phyloP scores from a whole-genome alignment of 30 jellyfish, hydroid and myxozoan species.

The Cassiopea xamachana region DNA sequence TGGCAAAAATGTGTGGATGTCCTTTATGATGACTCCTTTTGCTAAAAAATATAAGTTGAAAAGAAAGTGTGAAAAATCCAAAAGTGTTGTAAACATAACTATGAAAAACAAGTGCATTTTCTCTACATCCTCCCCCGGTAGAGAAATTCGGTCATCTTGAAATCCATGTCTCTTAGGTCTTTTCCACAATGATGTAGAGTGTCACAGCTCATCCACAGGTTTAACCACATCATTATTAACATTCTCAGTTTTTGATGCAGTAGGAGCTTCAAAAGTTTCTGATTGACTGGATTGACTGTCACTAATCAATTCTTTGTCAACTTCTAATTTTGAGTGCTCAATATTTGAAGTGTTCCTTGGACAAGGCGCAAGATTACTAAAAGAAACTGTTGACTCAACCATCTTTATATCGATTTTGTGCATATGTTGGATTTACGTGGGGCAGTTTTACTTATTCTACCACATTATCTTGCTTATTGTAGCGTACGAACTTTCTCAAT shows the following conservation, averaged over 20 bases:
- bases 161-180: background rate
- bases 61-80: background rate
- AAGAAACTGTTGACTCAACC: conserved; percentile 84
- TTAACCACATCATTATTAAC: background rate
- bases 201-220: background rate
- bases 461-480: conserved; percentile 61
- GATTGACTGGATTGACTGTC: background rate
- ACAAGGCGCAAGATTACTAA: conserved; percentile 66
- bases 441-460: conserved; percentile 69
- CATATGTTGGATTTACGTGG: conserved; percentile 73
- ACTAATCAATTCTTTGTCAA: background rate
- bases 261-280: background rate
- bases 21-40: too few species aligned
- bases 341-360: conserved; percentile 7
- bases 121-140: conserved; percentile 4
- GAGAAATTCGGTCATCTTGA: background rate
- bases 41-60: too few species aligned
- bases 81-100: background rate
- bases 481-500: conserved; percentile 56
- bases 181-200: background rate
- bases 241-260: background rate
- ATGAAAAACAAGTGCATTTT: background rate
- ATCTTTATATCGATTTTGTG: conserved; percentile 72
- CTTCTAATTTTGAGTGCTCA: background rate
- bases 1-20: too few species aligned